phyloP scores from a whole-genome alignment of 2,113 vertebrate genomes.

The Xiphias gladius region DNA sequence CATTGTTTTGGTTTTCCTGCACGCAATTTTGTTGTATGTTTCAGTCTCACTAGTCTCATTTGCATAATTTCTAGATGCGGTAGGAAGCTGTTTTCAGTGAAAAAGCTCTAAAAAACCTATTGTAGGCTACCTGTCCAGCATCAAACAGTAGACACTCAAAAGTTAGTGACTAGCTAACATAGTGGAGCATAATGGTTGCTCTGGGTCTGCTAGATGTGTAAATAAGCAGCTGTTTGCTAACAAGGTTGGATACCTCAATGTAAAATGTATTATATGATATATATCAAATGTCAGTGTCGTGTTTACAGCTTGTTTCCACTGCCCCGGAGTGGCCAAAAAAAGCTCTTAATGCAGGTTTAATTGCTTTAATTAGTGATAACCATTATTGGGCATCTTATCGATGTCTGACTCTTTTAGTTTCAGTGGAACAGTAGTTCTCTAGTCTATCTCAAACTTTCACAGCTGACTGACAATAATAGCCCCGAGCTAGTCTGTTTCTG shows the following conservation, averaged over 20 bases:
- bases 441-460: slow-evolving; percentile 21
- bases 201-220: not conserved
- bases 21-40: not conserved
- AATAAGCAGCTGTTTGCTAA: not conserved
- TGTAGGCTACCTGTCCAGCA: not conserved
- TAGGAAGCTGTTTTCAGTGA: not conserved
- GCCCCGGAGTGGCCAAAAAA: not conserved
- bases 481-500: slow-evolving; percentile 22
- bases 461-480: slow-evolving; percentile 51
- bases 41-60: not conserved
- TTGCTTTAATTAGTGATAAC: not conserved
- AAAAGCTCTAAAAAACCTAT: not conserved
- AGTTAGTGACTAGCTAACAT: not conserved
- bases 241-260: not conserved
- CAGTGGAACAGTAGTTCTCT: not conserved
- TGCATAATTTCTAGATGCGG: not conserved
- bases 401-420: not conserved
- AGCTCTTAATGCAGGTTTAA: not conserved
- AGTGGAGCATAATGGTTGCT: not conserved
- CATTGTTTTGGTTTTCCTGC: not conserved
- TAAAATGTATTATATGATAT: not conserved
- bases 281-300: not conserved
- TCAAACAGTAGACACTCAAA: not conserved
- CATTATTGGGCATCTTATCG: not conserved
- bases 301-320: not conserved